A percentile compares a stretch with the other conserved stretches of the same genome.
Evolutionary conservation across 1,140 invertebrate species (phyloP).

Genomic region (Steinernema feltiae): DNA sequence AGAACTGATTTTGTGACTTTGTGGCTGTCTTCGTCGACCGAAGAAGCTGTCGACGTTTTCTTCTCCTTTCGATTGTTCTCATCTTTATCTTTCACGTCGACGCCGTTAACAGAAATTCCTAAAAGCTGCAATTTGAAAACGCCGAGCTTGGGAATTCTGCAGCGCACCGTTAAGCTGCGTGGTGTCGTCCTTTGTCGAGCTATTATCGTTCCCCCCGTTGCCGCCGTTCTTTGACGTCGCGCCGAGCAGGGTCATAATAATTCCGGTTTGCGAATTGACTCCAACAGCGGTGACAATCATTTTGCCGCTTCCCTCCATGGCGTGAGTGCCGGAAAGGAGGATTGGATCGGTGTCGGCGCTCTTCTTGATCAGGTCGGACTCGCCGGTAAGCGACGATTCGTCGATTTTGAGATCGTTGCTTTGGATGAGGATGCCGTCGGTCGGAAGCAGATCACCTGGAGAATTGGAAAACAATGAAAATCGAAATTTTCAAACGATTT

Average conservation of each 20-base stretch:
- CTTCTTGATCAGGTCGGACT: constrained; percentile 57
- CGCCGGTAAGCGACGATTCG: constrained; percentile 58
- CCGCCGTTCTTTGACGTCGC: constrained; percentile 60
- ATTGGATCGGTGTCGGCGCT: constrained; percentile 51
- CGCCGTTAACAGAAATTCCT: not conserved
- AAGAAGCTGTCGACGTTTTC: constrained; percentile 16
- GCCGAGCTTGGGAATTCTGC: not conserved
- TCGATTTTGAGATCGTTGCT: constrained; percentile 58
- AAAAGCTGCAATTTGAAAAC: not conserved
- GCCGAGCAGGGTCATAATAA: constrained; percentile 56
- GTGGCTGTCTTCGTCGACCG: constrained; percentile 27
- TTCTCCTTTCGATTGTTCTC: constrained; percentile 28
- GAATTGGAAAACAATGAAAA: too few relatives aligned
- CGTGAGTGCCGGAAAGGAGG: constrained; percentile 57
- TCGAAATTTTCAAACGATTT: too few relatives aligned
- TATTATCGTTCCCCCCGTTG: constrained; percentile 27
- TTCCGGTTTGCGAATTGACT: constrained; percentile 58
- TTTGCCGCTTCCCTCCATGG: constrained; percentile 58
- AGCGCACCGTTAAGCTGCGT: not conserved
- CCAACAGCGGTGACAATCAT: constrained; percentile 58
- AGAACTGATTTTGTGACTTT: constrained; percentile 53
- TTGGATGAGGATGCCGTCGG: constrained; percentile 57
- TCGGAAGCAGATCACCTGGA: constrained; percentile 54
- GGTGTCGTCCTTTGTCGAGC: constrained; percentile 14
- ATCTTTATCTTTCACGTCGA: constrained; percentile 2